Conservation (phyloP, 92 coral and sea anemone species). For the Blastomussa wellsi region DNA sequence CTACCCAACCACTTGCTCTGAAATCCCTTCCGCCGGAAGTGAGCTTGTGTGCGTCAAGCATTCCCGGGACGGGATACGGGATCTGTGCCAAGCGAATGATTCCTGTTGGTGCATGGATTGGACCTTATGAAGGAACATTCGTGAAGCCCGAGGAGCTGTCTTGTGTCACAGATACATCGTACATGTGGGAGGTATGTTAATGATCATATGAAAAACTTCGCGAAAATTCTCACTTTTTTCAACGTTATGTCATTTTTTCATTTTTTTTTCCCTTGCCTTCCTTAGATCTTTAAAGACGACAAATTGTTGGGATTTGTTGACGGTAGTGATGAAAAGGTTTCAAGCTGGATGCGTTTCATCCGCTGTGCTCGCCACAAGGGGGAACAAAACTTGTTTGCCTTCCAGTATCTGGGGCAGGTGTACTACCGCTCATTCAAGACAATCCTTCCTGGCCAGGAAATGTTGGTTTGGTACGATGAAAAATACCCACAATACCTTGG, state of each 20-base stretch:
- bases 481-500: constrained; percentile 76
- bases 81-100: constrained; percentile 52
- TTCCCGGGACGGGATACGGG: constrained; percentile 63
- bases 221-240: too few relatives aligned
- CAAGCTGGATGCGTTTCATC: constrained; percentile 89
- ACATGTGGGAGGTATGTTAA: constrained; percentile 68
- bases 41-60: constrained; percentile 43
- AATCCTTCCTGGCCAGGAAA: constrained; percentile 68
- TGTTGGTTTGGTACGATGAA: constrained; percentile 85
- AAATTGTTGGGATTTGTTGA: constrained; percentile 64
- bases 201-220: too few relatives aligned
- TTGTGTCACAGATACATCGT: constrained; percentile 43
- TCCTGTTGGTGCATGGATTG: constrained; percentile 75
- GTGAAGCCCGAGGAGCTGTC: constrained; percentile 39
- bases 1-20: constrained; percentile 18
- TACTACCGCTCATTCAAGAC: constrained; percentile 69
- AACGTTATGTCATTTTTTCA: too few relatives aligned
- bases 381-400: constrained; percentile 82
- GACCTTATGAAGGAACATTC: constrained; percentile 64
- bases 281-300: constrained; percentile 62
- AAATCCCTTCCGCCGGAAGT: constrained; percentile 51
- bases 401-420: constrained; percentile 70
- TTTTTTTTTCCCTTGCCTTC: not conserved
- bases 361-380: constrained; percentile 71
- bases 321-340: constrained; percentile 66